Conservation (phyloP, 2,888 invertebrate species). For the Stenolophus ochropezus region DNA sequence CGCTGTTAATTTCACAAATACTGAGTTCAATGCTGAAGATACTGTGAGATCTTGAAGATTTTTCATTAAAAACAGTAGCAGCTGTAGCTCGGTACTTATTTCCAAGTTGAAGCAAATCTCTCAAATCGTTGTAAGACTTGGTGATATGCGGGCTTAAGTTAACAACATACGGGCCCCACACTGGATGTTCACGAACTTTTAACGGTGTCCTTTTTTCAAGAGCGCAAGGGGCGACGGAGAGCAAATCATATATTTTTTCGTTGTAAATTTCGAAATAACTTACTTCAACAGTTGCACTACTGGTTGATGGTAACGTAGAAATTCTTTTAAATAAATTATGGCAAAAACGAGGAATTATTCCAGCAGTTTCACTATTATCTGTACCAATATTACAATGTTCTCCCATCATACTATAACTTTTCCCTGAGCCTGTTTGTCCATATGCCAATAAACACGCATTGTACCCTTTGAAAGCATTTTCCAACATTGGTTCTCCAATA, state of each 20-base stretch:
- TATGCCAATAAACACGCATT: slow-evolving; percentile 89
- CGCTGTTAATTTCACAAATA: slow-evolving; percentile 73
- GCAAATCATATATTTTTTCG: slow-evolving; percentile 87
- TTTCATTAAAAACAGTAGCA: slow-evolving; percentile 87
- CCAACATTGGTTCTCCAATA: slow-evolving; percentile 81
- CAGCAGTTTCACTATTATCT: slow-evolving; percentile 71
- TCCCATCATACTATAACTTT: slow-evolving; percentile 88
- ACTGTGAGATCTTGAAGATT: slow-evolving; percentile 87
- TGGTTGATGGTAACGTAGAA: slow-evolving; percentile 69
- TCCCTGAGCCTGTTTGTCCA: slow-evolving; percentile 89
- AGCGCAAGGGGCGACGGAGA: slow-evolving; percentile 73
- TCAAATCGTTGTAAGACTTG: slow-evolving; percentile 80
- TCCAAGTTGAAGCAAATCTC: slow-evolving; percentile 82
- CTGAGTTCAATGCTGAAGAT: slow-evolving; percentile 85
- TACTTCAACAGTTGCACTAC: slow-evolving; percentile 79
- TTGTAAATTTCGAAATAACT: slow-evolving; percentile 91
- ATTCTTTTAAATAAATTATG: slow-evolving; percentile 80
- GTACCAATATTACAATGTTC: slow-evolving; percentile 69
- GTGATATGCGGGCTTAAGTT: slow-evolving; percentile 84
- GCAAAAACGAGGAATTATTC: slow-evolving; percentile 86
- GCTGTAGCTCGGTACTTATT: slow-evolving; percentile 86
- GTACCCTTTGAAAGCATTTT: slow-evolving; percentile 85
- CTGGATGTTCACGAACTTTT: slow-evolving; percentile 86
- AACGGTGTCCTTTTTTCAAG: slow-evolving; percentile 74
- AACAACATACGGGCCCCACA: slow-evolving; percentile 86